These are phyloP conservation scores for Aspidoscelis tigris DNA, from an alignment of 2,113 vertebrate species.

Conservation along the genomic window DNA sequence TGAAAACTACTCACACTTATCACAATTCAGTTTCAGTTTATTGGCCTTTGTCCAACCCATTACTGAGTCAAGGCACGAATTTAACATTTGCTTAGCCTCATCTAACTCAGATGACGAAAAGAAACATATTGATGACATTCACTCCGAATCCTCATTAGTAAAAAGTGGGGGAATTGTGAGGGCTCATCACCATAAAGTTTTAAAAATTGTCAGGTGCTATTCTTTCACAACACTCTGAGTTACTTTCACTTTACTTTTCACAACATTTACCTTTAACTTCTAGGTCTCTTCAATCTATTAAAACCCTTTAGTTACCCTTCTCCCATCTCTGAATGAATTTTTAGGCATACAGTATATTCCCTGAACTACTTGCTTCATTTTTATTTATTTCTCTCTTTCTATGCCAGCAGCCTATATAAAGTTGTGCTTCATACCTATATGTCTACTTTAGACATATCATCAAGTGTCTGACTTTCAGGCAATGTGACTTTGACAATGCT, in stretches of 20 bases:
- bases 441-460: constrained; percentile 5
- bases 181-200: background rate
- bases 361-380: background rate
- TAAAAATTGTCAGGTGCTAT: background rate
- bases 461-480: constrained; percentile 38
- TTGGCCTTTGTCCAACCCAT: too few relatives aligned
- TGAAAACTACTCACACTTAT: too few relatives aligned
- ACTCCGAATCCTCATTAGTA: too few relatives aligned
- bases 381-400: background rate
- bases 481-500: constrained; percentile 32
- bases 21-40: too few relatives aligned
- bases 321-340: background rate
- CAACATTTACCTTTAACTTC: background rate
- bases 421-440: constrained; percentile 25
- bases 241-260: background rate
- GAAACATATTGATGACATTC: too few relatives aligned
- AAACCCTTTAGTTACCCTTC: background rate
- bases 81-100: too few relatives aligned
- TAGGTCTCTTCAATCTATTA: background rate
- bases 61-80: too few relatives aligned
- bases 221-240: background rate
- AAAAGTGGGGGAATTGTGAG: background rate
- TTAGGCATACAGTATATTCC: background rate
- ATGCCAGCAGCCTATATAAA: background rate
- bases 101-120: too few relatives aligned